Percentiles rank a stretch among this genome's conserved stretches.
phyloP scores from a whole-genome alignment of 2,113 vertebrate genomes.

The Corythornis vintsioides region DNA sequence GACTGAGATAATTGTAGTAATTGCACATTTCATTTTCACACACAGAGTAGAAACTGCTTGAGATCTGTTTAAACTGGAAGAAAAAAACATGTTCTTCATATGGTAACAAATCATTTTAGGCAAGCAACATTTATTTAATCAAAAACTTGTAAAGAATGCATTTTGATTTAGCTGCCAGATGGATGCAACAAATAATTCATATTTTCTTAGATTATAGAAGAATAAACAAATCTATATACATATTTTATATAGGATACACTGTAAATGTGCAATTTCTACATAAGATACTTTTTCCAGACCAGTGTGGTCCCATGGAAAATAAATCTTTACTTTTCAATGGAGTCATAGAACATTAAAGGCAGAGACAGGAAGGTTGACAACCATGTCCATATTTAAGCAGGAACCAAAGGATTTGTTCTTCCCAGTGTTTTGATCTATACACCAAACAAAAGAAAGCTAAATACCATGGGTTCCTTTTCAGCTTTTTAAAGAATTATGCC shows the following conservation, averaged over 20 bases:
- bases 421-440: background rate
- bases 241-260: background rate
- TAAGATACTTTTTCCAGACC: background rate
- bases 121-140: background rate
- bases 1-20: background rate
- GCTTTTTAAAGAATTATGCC: background rate
- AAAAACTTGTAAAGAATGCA: background rate
- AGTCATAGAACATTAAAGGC: background rate
- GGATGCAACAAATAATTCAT: background rate
- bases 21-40: background rate
- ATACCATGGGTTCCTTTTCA: background rate
- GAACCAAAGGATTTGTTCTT: background rate
- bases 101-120: background rate
- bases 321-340: background rate
- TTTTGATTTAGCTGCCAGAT: constrained; percentile 3
- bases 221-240: too few relatives aligned
- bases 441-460: background rate
- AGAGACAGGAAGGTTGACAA: background rate
- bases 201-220: background rate
- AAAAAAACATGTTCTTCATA: background rate
- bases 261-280: background rate
- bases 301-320: background rate
- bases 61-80: background rate
- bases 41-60: background rate
- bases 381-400: background rate